phyloP scores from a whole-genome alignment of 2,113 vertebrate genomes.

The Papio anubis region DNA sequence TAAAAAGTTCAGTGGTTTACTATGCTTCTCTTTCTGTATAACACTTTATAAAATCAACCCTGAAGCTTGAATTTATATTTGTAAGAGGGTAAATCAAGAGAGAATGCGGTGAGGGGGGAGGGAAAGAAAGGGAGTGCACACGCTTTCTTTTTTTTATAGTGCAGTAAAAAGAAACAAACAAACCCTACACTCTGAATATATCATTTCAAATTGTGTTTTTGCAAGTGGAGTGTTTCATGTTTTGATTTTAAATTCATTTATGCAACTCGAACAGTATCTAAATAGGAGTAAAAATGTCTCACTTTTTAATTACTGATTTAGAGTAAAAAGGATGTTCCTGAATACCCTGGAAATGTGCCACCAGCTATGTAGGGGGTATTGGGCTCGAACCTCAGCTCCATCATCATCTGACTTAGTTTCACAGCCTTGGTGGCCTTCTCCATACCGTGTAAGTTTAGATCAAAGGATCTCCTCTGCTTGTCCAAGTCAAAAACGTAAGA shows the following conservation, averaged over 20 bases:
- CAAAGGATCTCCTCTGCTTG: background rate
- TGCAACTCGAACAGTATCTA: background rate
- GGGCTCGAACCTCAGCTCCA: background rate
- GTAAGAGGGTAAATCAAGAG: background rate
- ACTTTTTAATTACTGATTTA: background rate
- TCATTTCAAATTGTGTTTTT: background rate
- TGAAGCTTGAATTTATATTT: conserved; percentile 11
- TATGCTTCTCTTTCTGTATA: background rate
- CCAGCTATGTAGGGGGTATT: background rate
- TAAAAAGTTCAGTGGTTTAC: background rate
- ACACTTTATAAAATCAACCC: background rate
- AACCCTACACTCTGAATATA: background rate
- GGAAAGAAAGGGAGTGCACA: rapidly evolving
- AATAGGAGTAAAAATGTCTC: background rate
- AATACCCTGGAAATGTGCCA: background rate
- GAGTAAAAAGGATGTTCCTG: background rate
- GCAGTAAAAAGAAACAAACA: background rate
- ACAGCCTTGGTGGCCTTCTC: background rate
- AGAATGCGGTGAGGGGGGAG: background rate
- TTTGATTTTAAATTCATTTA: background rate
- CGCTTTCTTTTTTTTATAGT: background rate
- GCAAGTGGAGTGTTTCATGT: background rate
- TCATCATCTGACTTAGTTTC: background rate
- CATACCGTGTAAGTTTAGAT: background rate
- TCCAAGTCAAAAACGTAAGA: background rate